Evolutionary conservation across 2,113 vertebrate species (phyloP).

Genomic region (Candoia aspera): DNA sequence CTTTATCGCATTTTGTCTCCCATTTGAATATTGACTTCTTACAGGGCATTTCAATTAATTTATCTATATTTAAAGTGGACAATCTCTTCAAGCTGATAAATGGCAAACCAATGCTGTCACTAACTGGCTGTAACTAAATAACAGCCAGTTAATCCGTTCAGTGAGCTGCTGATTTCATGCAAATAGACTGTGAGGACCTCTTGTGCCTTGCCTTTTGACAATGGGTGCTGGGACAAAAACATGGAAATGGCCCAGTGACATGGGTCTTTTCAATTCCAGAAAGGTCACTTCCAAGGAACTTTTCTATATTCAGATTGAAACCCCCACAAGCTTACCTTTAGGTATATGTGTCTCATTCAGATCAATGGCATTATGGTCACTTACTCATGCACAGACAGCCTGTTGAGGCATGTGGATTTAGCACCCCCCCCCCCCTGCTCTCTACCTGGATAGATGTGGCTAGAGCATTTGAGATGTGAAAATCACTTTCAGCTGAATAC

Average conservation of each 20-base stretch:
- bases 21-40: background rate
- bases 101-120: slow-evolving; percentile 13
- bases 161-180: slow-evolving; percentile 3
- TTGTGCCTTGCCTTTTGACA: background rate
- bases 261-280: background rate
- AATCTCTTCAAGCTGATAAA: slow-evolving; percentile 20
- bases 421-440: background rate
- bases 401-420: background rate
- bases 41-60: slow-evolving; percentile 2
- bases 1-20: background rate
- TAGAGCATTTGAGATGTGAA: background rate
- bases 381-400: background rate
- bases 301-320: background rate
- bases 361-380: background rate
- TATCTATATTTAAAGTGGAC: slow-evolving; percentile 26
- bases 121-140: slow-evolving; percentile 31
- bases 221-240: background rate
- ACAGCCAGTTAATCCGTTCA: slow-evolving; percentile 26
- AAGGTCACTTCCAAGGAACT: background rate
- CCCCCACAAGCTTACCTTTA: background rate
- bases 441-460: background rate
- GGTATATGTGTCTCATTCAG: background rate
- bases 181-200: background rate
- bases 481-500: too few species aligned
- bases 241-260: background rate